Percentiles rank a stretch among this genome's conserved stretches.
Conservation (phyloP, 2,888 invertebrate genomes). For the Tuberolachnus salignus region DNA sequence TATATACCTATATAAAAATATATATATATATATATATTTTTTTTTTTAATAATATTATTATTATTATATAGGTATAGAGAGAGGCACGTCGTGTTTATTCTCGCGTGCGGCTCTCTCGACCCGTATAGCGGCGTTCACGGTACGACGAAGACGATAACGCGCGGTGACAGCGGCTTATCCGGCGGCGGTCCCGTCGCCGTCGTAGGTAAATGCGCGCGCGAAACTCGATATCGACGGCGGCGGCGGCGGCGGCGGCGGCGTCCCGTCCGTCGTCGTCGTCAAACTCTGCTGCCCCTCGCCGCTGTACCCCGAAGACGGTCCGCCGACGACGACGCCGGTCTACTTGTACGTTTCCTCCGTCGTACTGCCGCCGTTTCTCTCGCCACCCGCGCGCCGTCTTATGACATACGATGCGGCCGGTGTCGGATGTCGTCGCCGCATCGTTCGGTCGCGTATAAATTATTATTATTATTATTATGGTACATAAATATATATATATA, state of each 20-base stretch:
- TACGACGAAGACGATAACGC: constrained; percentile 39
- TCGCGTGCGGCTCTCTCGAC: background rate
- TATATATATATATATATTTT: background rate
- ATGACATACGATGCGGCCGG: constrained; percentile 31
- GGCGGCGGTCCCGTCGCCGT: background rate
- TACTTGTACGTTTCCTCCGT: background rate
- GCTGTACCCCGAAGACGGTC: constrained; percentile 1
- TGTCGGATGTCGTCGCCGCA: constrained; percentile 25
- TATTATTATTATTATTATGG: constrained; percentile 1
- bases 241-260: background rate
- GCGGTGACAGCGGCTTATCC: constrained; percentile 48
- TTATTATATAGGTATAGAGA: background rate
- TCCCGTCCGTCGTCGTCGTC: constrained; percentile 23
- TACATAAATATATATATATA: too few species aligned
- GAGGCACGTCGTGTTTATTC: constrained; percentile 27
- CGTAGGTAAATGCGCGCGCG: constrained; percentile 26
- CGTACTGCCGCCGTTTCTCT: background rate
- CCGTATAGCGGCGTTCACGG: constrained; percentile 9
- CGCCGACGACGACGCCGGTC: constrained; percentile 3
- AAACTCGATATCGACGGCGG: constrained; percentile 46
- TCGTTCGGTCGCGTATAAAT: background rate
- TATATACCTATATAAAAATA: too few species aligned
- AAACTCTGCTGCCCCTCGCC: constrained; percentile 12
- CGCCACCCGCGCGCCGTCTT: background rate
- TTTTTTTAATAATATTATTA: too few species aligned